Percentiles rank a stretch among this genome's conserved stretches.
phyloP scores from a whole-genome alignment of 2,888 invertebrate species.

The Aphidius colemani region DNA sequence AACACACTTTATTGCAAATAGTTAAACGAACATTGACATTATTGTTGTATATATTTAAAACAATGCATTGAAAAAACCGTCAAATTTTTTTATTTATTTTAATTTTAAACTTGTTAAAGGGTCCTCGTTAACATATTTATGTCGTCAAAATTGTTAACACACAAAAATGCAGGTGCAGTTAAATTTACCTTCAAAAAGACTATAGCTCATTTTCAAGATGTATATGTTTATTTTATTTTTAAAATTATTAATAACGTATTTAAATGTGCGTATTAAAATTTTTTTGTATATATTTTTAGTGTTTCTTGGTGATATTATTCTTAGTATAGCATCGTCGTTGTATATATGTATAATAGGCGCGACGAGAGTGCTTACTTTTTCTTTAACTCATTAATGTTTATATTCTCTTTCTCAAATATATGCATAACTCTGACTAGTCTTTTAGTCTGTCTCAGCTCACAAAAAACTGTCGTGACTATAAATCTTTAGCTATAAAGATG shows the following conservation, averaged over 20 bases:
- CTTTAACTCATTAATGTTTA: constrained; percentile 17
- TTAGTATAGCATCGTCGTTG: constrained; percentile 13
- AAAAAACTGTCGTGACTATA: constrained; percentile 39
- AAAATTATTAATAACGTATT: constrained; percentile 36
- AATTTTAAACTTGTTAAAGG: constrained; percentile 49
- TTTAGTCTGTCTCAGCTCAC: too few relatives aligned
- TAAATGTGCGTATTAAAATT: constrained; percentile 27
- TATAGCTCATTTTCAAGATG: constrained; percentile 31
- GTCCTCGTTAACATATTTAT: constrained; percentile 57
- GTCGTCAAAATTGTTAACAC: constrained; percentile 53
- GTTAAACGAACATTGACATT: too few relatives aligned
- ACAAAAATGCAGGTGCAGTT: constrained; percentile 58
- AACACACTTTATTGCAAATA: too few relatives aligned
- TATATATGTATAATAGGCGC: constrained; percentile 31
- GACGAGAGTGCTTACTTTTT: constrained; percentile 24
- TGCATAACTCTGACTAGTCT: too few relatives aligned
- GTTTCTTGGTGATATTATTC: constrained; percentile 13
- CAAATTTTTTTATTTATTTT: constrained; percentile 19
- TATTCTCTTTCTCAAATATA: constrained; percentile 9
- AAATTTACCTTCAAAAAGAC: constrained; percentile 31
- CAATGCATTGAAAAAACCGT: background rate
- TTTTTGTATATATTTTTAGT: constrained; percentile 24
- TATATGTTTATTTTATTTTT: constrained; percentile 20
- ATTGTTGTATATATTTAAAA: too few relatives aligned
- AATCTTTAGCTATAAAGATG: constrained; percentile 59